Percentiles rank a stretch among this genome's conserved stretches.
Evolutionary conservation across 2,888 invertebrate genomes (phyloP).

Genomic region (Acrobasis consociella): DNA sequence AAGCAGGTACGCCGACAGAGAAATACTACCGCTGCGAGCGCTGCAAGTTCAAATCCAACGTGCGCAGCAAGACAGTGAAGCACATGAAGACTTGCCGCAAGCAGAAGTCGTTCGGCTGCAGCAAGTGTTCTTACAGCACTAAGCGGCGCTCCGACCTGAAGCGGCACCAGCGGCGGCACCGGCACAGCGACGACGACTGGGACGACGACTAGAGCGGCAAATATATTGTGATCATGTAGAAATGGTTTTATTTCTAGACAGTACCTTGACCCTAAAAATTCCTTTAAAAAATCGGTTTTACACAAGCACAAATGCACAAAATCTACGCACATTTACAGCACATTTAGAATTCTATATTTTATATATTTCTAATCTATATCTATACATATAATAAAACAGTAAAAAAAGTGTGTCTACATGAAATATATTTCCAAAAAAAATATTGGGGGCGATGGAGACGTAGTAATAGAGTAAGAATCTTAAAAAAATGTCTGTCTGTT

Average conservation of each 20-base stretch:
- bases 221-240: not conserved
- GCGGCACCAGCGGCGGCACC: constrained; percentile 38
- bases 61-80: constrained; percentile 29
- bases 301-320: too few relatives aligned
- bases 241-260: not conserved
- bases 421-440: too few relatives aligned
- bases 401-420: too few relatives aligned
- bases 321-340: too few relatives aligned
- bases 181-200: not conserved
- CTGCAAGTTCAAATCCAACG: constrained; percentile 33
- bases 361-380: too few relatives aligned
- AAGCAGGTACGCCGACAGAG: not conserved
- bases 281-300: too few relatives aligned
- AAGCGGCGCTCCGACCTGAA: constrained; percentile 47
- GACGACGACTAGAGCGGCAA: not conserved
- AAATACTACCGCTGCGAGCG: constrained; percentile 17
- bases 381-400: too few relatives aligned
- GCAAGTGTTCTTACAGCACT: constrained; percentile 45
- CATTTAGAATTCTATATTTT: too few relatives aligned
- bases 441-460: too few relatives aligned
- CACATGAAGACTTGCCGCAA: constrained; percentile 30
- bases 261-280: too few relatives aligned
- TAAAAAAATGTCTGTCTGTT: too few relatives aligned
- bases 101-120: constrained; percentile 37
- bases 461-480: too few relatives aligned